phyloP scores from a whole-genome alignment of 2,888 invertebrate genomes.

The Chymomyza amoena region DNA sequence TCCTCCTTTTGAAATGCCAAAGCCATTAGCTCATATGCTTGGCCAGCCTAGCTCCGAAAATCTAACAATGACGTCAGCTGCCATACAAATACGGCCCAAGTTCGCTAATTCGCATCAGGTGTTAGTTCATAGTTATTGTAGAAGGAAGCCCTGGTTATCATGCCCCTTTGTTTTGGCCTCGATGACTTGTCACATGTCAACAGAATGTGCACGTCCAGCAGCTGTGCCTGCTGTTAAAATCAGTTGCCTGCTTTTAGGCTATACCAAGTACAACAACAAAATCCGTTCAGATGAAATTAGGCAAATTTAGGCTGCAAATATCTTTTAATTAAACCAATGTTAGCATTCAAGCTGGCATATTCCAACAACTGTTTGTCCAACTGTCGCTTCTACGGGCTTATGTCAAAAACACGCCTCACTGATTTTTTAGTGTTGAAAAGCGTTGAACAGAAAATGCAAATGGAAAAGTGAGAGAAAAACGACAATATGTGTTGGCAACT shows the following conservation, averaged over 20 bases:
- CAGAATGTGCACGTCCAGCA: too few relatives aligned
- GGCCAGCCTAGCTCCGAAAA: conserved; percentile 9
- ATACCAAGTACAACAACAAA: too few relatives aligned
- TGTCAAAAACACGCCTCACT: conserved; percentile 65
- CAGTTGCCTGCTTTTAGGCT: too few relatives aligned
- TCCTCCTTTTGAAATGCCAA: conserved; percentile 60
- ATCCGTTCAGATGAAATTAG: too few relatives aligned
- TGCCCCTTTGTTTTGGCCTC: conserved; percentile 56
- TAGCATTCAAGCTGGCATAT: conserved; percentile 20
- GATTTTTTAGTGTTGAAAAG: conserved; percentile 35
- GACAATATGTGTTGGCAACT: conserved; percentile 43
- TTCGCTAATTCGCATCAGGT: conserved; percentile 3
- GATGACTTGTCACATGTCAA: too few relatives aligned
- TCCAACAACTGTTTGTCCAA: conserved; percentile 22
- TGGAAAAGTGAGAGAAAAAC: background rate
- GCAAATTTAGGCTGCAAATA: too few relatives aligned
- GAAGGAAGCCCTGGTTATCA: background rate
- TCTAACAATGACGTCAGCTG: conserved; percentile 6
- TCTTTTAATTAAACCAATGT: conserved; percentile 62
- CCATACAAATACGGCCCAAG: conserved; percentile 1
- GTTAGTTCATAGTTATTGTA: background rate
- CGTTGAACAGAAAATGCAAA: too few relatives aligned
- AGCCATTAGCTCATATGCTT: conserved; percentile 45
- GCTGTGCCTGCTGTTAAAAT: too few relatives aligned
- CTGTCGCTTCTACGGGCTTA: conserved; percentile 36